A percentile compares a stretch with the other conserved stretches of the same genome.
phyloP scores from a whole-genome alignment of 1,140 invertebrate genomes.

The Brachionus koreanus region DNA sequence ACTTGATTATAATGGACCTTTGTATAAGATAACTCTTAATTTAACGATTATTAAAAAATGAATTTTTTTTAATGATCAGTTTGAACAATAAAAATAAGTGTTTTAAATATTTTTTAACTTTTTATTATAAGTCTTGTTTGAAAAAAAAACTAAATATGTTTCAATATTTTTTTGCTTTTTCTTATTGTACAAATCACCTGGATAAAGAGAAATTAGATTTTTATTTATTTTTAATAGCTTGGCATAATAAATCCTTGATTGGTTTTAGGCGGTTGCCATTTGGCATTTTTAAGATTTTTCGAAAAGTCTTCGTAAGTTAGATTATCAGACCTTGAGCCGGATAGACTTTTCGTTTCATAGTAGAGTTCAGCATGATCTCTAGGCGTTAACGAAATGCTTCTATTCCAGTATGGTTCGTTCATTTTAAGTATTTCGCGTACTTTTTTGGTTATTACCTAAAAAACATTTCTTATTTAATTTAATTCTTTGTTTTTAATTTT shows the following conservation, averaged over 20 bases:
- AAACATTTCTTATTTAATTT: not conserved
- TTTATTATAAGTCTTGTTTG: not conserved
- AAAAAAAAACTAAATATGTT: not conserved
- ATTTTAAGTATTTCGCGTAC: slow-evolving; percentile 53
- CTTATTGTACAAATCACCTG: not conserved
- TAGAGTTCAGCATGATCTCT: slow-evolving; percentile 50
- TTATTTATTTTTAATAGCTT: slow-evolving; percentile 34
- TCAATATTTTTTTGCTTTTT: not conserved
- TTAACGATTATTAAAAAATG: too few species aligned
- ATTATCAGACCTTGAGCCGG: slow-evolving; percentile 50
- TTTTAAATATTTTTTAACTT: too few species aligned
- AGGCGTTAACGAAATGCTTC: slow-evolving; percentile 54
- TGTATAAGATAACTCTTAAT: too few species aligned
- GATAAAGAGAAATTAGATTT: not conserved
- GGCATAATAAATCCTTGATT: slow-evolving; percentile 52
- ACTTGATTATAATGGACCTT: too few species aligned
- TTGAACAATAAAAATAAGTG: too few species aligned
- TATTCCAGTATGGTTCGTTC: slow-evolving; percentile 54
- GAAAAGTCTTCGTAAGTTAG: slow-evolving; percentile 50
- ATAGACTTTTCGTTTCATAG: slow-evolving; percentile 49
- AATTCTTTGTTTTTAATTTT: not conserved
- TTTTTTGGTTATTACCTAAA: slow-evolving; percentile 54
- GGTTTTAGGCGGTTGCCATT: slow-evolving; percentile 52
- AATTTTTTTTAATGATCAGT: too few species aligned
- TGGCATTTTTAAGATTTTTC: slow-evolving; percentile 48